Evolutionary conservation across 2,113 vertebrate genomes (phyloP), one percentile per base, ranked within the genome.

Genomic region (Stigmatopora argus): DNA sequence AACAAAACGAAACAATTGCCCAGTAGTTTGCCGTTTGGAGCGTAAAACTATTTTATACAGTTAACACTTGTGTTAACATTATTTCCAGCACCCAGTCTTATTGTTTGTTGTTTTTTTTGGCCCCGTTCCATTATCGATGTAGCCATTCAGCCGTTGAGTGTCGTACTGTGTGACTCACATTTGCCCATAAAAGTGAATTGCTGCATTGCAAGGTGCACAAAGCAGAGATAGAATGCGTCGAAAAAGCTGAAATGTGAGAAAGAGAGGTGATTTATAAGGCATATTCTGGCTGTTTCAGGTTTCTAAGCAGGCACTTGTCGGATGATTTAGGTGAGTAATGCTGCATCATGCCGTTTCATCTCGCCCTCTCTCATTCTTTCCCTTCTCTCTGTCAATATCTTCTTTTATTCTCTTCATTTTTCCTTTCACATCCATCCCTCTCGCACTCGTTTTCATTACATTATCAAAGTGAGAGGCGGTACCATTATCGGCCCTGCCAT

Each of bases 241-340:
- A 73, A 77, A 83, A 85, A 78, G 57, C 60, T 67, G 65, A 78
- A 85, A 79, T 75, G 64, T 74, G 83, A 79, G 70, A 75, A 34
- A 19, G 69, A 45, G 38, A 51, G 51, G 69, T 84, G 87, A 87
- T 85, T 87, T 79, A 86, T 88, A 78, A 64, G 56, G 56, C 48
- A 69, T 70, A 81, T 83, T 80, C 81, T 64, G 67, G 59, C 65
- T 76, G 81, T 80, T 82, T 79, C 73, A 59, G 78, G 67, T 70
- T 70, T 68, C 67, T 41, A 58, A 72, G 80, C 80, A 38, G 65
- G 19, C 38, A 45, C 59, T 61, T 62, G 75, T 84, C 82, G 41
- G 66, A 83, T 80, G 69, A 65, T 72, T 82, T 77, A 64, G 66
- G 76, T 68, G 66, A 66, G 70, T 66, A 66, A 71, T 71, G 68